phyloP scores from a whole-genome alignment of 2,113 vertebrate genomes.

The Leptodactylus fuscus region DNA sequence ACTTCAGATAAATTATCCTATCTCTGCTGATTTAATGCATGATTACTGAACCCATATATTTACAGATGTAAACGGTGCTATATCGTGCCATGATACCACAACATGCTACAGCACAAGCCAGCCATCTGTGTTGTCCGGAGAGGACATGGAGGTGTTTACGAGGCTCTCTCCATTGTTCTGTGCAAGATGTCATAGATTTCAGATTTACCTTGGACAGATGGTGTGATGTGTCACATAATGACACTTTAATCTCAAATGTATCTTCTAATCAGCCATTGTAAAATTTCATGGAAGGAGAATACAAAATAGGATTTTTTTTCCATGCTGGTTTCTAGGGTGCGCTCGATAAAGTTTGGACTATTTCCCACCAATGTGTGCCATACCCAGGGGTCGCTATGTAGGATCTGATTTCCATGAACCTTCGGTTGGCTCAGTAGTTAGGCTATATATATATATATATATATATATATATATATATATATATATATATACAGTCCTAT shows the following conservation, averaged over 20 bases:
- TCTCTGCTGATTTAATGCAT: conserved; percentile 57
- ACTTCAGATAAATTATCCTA: conserved; percentile 54
- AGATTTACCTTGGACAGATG: conserved; percentile 42
- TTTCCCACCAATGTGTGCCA: neutral
- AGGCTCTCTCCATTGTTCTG: conserved; percentile 37
- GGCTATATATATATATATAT: too few relatives aligned
- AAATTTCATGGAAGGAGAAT: neutral
- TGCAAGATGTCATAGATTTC: conserved; percentile 29
- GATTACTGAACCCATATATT: conserved; percentile 54
- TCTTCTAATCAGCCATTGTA: neutral
- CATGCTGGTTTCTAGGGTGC: neutral
- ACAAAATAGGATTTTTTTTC: neutral
- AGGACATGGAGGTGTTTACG: conserved; percentile 16
- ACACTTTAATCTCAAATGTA: conserved; percentile 28
- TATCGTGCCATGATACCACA: conserved; percentile 24
- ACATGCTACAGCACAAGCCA: conserved; percentile 29
- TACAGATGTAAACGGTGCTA: conserved; percentile 52
- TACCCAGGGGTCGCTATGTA: too few relatives aligned
- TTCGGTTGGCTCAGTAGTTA: too few relatives aligned
- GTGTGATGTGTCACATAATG: conserved; percentile 20
- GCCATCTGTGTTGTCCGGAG: conserved; percentile 45
- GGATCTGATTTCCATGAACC: too few relatives aligned
- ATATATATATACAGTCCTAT: too few relatives aligned
- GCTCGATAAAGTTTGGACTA: neutral
- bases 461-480: too few relatives aligned